Evolutionary conservation across 2,797 vertebrate species (phyloP).

Genomic region (Fringilla coelebs): DNA sequence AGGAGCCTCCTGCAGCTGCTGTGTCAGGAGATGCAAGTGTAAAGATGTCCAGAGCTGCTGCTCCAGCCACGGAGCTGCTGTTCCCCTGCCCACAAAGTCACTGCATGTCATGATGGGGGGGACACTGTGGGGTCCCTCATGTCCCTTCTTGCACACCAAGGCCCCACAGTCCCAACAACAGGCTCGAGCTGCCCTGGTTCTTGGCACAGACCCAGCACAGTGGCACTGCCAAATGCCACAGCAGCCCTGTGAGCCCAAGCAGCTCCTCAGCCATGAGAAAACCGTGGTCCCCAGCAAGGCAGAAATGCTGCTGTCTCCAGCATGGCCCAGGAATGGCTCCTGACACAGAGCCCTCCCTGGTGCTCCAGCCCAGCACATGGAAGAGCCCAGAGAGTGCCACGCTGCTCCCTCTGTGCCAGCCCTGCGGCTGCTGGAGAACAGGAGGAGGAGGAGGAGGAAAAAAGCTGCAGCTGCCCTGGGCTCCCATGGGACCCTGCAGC

Average conservation of each 20-base stretch:
- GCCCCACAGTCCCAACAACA: background rate
- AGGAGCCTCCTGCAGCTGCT: background rate
- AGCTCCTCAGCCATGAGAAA: background rate
- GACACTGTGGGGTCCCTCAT: accelerated
- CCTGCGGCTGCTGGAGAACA: background rate
- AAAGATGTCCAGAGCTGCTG: background rate
- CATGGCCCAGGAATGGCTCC: background rate
- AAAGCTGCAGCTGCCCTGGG: background rate
- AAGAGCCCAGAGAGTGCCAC: background rate
- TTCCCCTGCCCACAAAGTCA: background rate
- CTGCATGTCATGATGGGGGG: accelerated
- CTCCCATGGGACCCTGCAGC: background rate
- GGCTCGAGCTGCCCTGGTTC: background rate
- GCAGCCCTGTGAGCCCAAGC: accelerated
- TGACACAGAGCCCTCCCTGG: background rate
- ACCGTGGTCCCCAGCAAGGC: background rate
- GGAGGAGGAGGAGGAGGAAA: background rate
- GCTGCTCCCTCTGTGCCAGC: background rate
- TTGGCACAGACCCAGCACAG: background rate
- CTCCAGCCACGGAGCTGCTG: accelerated
- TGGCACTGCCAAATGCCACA: background rate
- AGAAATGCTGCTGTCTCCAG: background rate
- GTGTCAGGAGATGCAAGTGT: background rate
- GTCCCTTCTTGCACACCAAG: background rate
- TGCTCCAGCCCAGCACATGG: background rate